Base-by-base conservation (phyloP, 2,797 vertebrate species). In the Sylvilagus floridanus region DNA sequence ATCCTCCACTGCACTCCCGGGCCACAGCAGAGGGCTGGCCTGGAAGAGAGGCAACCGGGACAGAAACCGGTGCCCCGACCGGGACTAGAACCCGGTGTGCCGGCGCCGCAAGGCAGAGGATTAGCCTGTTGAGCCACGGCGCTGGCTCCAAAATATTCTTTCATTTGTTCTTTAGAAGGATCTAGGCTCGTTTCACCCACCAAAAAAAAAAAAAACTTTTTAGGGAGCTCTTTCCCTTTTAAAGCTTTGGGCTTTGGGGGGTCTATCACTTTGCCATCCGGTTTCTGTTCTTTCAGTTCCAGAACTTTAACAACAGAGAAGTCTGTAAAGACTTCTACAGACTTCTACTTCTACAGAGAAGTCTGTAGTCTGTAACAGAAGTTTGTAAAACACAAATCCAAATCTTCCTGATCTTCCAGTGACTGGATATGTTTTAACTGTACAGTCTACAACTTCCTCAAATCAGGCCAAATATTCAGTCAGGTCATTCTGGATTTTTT, bases 401-500 rank as follows among this genome's bases (percentile, higher is more conserved):
- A 47, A 47, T 47, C 97, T 98, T 76, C 99, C 97, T 62, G 98
- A 99, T 75, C 99, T 97, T 11, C 98, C 98, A 0, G 98, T 99
- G 76, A 99, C 98, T 0, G 98, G 98, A 94, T 99, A 98, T 63
- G 98, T 99, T 97, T 99, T 99, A 92, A 99, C 99, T 0, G 98
- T 99, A 96, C 99, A 99, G 78, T 99, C 98, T 94, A 99, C 96
- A 6, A 99, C 98, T 91, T 99, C 98, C 3, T 98, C 98, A 77
- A 99, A 99, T 7, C 98, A 98, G 50, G 98, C 98, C 47, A 99
- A 97, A 90, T 99, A 99, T 84, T 99, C 98, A 0, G 98, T 98
- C 63, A 99, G 97, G 86, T 99, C 98, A 91, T 98, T 99, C 97
- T 99, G 99, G 97, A 93, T 99, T 98, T 98, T 98, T 95, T 98